These are phyloP conservation scores for Pelagia noctiluca DNA, from an alignment of 30 jellyfish, hydroid and myxozoan genomes.

Conservation along the genomic window DNA sequence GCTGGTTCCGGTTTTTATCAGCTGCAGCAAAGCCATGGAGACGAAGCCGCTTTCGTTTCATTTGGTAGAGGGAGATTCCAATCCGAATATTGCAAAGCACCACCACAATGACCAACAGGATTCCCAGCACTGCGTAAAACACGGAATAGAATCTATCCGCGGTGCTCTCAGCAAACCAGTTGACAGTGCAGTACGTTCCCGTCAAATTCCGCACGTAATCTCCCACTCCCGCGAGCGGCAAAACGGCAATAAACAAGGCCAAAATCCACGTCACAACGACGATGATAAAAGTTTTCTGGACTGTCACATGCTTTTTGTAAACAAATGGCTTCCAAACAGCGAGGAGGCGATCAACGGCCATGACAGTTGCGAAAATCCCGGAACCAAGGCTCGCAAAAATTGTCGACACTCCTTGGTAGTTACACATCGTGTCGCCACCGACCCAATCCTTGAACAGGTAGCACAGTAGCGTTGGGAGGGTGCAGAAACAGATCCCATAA, in stretches of 20 bases:
- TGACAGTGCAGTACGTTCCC: conserved; percentile 74
- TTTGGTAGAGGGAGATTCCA: conserved; percentile 6
- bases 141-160: conserved; percentile 55
- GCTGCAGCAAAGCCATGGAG: conserved; percentile 43
- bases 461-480: conserved; percentile 75
- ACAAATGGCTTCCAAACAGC: conserved; percentile 68
- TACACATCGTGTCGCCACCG: conserved; percentile 77
- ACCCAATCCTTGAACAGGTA: conserved; percentile 72
- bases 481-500: conserved; percentile 73
- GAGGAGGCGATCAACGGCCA: conserved; percentile 64
- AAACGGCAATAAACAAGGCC: conserved; percentile 38
- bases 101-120: conserved; percentile 26
- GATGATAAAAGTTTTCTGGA: conserved; percentile 37
- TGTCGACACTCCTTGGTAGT: conserved; percentile 65
- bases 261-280: conserved; percentile 35
- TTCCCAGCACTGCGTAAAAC: conserved; percentile 65
- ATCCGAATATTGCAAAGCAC: conserved; percentile 57
- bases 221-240: conserved; percentile 70
- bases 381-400: conserved; percentile 79
- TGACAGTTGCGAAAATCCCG: conserved; percentile 71
- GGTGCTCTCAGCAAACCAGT: conserved; percentile 70
- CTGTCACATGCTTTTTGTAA: conserved; percentile 50
- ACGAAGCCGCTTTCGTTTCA: conserved; percentile 10
- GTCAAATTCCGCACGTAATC: conserved; percentile 60
- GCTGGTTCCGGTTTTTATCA: conserved; percentile 25